phyloP scores from a whole-genome alignment of 2,888 invertebrate species.

The Leptopilina myrica region DNA sequence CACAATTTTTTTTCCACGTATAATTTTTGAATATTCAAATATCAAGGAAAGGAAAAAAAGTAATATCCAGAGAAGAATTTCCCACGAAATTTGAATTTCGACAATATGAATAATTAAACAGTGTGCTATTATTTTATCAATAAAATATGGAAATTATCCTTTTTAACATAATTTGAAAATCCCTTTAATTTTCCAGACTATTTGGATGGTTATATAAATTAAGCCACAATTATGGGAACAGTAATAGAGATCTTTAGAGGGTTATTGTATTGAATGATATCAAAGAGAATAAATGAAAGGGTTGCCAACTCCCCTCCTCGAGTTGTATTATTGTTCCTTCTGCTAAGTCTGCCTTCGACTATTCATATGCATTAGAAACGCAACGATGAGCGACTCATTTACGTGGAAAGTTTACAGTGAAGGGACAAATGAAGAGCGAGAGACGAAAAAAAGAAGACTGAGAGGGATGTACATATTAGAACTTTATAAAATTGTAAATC shows the following conservation, averaged over 20 bases:
- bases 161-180: neutral
- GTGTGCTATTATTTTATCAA: no score
- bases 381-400: constrained; percentile 54
- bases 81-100: no score
- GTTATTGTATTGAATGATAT: constrained; percentile 20
- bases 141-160: neutral
- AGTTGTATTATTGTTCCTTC: constrained; percentile 20
- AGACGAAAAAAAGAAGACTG: no score
- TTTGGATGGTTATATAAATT: constrained; percentile 19
- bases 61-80: no score
- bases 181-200: constrained; percentile 7
- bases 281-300: constrained; percentile 33
- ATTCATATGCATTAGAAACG: constrained; percentile 51
- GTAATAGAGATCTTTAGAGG: constrained; percentile 9
- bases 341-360: neutral
- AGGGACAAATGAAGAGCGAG: constrained; percentile 10
- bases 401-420: constrained; percentile 55
- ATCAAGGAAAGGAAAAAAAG: no score
- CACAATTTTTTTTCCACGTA: no score
- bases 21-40: no score
- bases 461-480: neutral
- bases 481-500: constrained; percentile 11
- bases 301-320: neutral
- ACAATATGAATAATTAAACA: no score
- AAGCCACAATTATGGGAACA: constrained; percentile 13